Evolutionary conservation across 2,113 vertebrate species (phyloP).

Genomic region (Mobula hypostoma): DNA sequence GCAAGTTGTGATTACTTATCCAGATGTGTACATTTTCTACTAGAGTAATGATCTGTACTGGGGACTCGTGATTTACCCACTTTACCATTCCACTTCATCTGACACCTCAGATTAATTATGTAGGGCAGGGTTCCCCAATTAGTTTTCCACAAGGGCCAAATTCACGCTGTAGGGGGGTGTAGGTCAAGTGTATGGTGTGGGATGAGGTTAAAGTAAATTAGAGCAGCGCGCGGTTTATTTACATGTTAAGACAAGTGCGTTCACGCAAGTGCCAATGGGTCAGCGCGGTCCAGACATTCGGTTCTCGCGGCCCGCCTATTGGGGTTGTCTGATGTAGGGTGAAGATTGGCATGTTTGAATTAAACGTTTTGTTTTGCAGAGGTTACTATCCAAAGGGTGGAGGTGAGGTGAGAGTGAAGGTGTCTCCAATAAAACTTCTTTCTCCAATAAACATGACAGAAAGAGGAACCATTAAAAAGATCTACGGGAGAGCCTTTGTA

Average conservation of each 20-base stretch:
- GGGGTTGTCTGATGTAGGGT: neutral
- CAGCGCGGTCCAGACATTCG: no score
- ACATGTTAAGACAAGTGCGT: no score
- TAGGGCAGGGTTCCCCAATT: neutral
- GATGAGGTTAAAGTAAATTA: no score
- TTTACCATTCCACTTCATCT: neutral
- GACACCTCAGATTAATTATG: neutral
- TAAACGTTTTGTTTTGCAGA: slow-evolving; percentile 53
- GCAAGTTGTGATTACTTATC: neutral
- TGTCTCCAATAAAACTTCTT: slow-evolving; percentile 78
- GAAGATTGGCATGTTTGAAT: neutral
- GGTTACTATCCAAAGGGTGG: slow-evolving; percentile 94
- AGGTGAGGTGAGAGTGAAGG: slow-evolving; percentile 73
- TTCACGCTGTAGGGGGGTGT: no score
- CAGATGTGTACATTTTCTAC: neutral
- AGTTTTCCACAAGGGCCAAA: no score
- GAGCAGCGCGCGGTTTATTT: no score
- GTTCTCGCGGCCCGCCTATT: no score
- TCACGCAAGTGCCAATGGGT: no score
- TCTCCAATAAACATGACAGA: slow-evolving; percentile 76
- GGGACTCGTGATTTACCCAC: neutral
- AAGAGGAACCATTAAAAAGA: slow-evolving; percentile 84
- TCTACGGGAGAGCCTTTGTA: slow-evolving; percentile 84
- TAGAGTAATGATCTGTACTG: neutral
- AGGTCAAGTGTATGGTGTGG: no score